These are phyloP conservation scores for Mormyrops attenuatus DNA, from an alignment of 2,797 vertebrate genomes.

Conservation along the genomic window DNA sequence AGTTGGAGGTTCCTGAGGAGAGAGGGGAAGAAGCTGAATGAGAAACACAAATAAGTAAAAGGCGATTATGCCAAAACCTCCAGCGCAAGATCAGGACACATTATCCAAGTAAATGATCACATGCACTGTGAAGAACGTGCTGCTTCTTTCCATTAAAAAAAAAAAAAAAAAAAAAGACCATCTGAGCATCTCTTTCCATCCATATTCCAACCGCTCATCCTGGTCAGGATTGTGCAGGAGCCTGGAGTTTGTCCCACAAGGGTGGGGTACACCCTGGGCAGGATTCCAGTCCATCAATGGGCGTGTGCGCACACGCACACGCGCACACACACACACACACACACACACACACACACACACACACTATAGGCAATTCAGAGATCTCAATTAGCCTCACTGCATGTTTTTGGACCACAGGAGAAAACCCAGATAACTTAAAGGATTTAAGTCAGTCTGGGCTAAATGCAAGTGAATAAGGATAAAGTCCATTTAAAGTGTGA, in stretches of 20 bases:
- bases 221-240: neutral
- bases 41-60: neutral
- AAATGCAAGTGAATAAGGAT: neutral
- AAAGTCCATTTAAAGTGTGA: neutral
- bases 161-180: neutral
- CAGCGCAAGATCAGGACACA: neutral
- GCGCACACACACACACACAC: neutral
- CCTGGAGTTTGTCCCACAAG: neutral
- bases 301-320: neutral
- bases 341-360: no score
- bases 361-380: neutral
- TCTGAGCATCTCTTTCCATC: neutral
- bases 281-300: neutral
- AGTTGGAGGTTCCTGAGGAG: constrained; percentile 71
- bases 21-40: constrained; percentile 9
- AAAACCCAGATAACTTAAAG: neutral
- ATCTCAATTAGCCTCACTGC: neutral
- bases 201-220: neutral
- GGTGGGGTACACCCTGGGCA: neutral
- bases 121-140: neutral
- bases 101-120: neutral
- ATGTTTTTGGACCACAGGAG: neutral
- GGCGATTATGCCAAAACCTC: neutral
- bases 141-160: neutral
- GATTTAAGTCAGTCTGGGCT: neutral